Evolutionary conservation across 2,113 vertebrate species (phyloP), one percentile per base, ranked within the genome.

Genomic region (Cacatua alba): DNA sequence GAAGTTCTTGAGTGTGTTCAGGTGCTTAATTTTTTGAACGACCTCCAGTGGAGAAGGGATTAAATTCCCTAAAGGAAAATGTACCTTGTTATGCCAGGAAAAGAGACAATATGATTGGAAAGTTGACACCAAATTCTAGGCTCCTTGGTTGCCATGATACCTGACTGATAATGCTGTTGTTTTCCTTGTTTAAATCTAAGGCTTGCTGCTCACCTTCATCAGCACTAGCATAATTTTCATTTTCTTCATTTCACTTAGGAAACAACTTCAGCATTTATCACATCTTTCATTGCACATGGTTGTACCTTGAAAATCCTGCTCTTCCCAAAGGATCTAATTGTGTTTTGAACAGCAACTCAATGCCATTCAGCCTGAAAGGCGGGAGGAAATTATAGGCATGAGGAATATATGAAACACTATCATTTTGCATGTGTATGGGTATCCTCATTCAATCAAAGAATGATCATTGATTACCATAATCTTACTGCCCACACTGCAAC

Each of bases 81-180:
- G 20, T 79, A 71, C 26, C 33, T 83, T 83, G 20, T 69, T 65
- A 39, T 86, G 62, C 76, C 35, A 57, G 46, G 29, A 78, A 93
- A 85, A 80, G 64, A 93, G 46, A 84, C 78, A 82, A 74, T 91
- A 88, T 53, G 68, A 94, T 68, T 82, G 43, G 44, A 86, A 84
- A 92, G 77, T 74, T 92, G 88, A 86, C 82, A 95, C 35, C 88
- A 92, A 92, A 90, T 86, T 93, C 83, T 59, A 86, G 43, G 59
- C 51, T 90, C 52, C 63, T 74, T 88, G 75, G 90, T 91, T 97
- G 91, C 81, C 79, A 64, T 59, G 88, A 91, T 92, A 95, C 91
- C 80, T 96, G 91, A 96, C 86, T 92, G 92, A 95, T 90, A 94
- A 93, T 51, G 48, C 87, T 93, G 92, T 94, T 75, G 88, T 95